Evolutionary conservation across 2,888 invertebrate species (phyloP), one percentile per base, ranked within the genome.

Genomic region (Didymodactylos carnosus): DNA sequence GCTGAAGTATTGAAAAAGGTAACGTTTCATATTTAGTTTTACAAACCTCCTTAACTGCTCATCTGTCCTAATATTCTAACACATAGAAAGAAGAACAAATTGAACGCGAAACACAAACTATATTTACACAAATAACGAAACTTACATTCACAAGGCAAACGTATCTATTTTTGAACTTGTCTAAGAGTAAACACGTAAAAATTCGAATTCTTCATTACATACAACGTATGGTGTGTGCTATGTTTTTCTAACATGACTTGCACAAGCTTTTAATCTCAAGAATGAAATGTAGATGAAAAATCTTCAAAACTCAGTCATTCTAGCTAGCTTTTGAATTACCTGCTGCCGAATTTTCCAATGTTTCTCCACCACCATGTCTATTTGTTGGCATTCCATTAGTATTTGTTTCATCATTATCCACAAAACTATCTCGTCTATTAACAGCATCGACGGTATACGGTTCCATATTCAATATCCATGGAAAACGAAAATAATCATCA

Each of bases 401-500:
- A 40, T 70, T 62, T 25, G 39, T n/a, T 40, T 71, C 75, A 40
- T 43, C 72, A 29, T 43, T 53, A 53, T 51, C 75, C 13, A 41
- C 72, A 62, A 39, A 62, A 62, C 62, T 62, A 35, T 62, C 62
- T 19, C 62, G 76, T 69, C 80, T 76, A 1, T 81, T 81, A 78
- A 85, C 80, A 8, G 83, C 84, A 69, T 83, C 84, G n/a, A 83
- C 82, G 23, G 85, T 85, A 79, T 85, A 86, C 0, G 85, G 85
- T 75, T 82, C 84, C 84, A 86, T 84, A 78, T 86, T 85, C 75
- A 86, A 78, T 72, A 80, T 78, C 82, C 84, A 83, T 6, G 86
- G 86, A 80, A 86, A 86, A 83, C 85, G 77, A 46, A 86, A 86
- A 76, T 83, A 83, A 78, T 86, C 85, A 80, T 86, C 85, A 80